phyloP scores from a whole-genome alignment of 2,888 invertebrate genomes.

The Synergus gifuensis region DNA sequence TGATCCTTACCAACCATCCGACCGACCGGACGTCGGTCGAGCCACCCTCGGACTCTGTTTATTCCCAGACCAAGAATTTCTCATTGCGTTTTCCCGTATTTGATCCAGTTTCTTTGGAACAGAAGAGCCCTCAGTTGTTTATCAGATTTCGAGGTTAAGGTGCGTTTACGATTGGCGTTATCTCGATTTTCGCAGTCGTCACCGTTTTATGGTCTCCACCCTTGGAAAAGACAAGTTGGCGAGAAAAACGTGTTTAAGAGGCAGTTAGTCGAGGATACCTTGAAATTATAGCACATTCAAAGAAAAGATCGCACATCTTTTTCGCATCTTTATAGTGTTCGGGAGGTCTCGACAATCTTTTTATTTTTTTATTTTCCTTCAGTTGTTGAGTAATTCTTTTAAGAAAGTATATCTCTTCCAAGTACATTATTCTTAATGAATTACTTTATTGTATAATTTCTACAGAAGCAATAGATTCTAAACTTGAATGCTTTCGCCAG shows the following conservation, averaged over 20 bases:
- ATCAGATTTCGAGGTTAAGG: conserved; percentile 43
- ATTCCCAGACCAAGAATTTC: conserved; percentile 40
- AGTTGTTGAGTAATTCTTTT: too few species aligned
- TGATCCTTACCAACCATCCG: conserved; percentile 67
- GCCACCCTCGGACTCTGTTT: conserved; percentile 48
- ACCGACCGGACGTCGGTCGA: conserved; percentile 46
- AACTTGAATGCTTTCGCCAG: conserved; percentile 31
- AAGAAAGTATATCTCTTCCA: not conserved
- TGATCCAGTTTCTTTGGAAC: conserved; percentile 32
- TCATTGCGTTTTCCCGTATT: not conserved
- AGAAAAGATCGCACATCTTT: not conserved
- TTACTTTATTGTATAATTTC: conserved; percentile 11
- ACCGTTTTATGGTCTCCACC: conserved; percentile 11
- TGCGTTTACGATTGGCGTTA: conserved; percentile 39
- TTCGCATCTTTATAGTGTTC: not conserved
- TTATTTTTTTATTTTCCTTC: not conserved
- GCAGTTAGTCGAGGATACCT: not conserved
- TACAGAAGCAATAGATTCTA: conserved; percentile 16
- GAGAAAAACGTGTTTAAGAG: conserved; percentile 28
- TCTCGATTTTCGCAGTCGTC: conserved; percentile 27
- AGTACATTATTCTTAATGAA: not conserved
- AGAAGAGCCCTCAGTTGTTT: conserved; percentile 13
- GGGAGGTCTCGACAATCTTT: not conserved
- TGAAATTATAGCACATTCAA: not conserved
- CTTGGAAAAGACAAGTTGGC: conserved; percentile 12